Evolutionary conservation across 2,888 invertebrate species (phyloP).

Genomic region (Tinea semifulvella): DNA sequence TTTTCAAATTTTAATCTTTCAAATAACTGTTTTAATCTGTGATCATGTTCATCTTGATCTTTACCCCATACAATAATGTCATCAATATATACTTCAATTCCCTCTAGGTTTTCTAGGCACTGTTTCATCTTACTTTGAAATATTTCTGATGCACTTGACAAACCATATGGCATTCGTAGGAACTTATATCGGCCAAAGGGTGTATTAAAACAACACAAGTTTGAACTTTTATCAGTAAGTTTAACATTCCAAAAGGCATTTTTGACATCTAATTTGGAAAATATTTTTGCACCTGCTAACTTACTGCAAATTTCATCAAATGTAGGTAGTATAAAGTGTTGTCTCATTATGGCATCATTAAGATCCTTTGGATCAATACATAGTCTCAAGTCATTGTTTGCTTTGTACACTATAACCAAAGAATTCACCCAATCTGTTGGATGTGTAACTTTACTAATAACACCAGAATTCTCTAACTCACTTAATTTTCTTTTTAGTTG

Average conservation of each 20-base stretch:
- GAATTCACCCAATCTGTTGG: constrained; percentile 16
- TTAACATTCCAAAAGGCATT: constrained; percentile 24
- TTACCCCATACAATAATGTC: constrained; percentile 22
- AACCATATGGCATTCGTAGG: constrained; percentile 25
- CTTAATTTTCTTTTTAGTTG: neutral
- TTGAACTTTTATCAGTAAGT: constrained; percentile 22
- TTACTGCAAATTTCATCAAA: constrained; percentile 25
- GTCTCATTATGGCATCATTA: constrained; percentile 24
- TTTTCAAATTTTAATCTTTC: neutral
- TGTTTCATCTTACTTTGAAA: constrained; percentile 22
- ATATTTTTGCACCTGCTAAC: too few relatives aligned
- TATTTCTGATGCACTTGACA: constrained; percentile 25
- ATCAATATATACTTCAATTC: constrained; percentile 22
- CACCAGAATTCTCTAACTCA: neutral
- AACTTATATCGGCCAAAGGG: constrained; percentile 27
- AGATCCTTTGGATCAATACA: constrained; percentile 29
- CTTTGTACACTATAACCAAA: constrained; percentile 21
- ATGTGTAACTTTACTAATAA: constrained; percentile 2
- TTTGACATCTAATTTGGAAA: too few relatives aligned
- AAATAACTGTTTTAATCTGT: constrained; percentile 12
- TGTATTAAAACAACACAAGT: constrained; percentile 25
- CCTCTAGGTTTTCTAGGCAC: constrained; percentile 17
- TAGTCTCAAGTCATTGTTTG: constrained; percentile 21
- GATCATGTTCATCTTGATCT: constrained; percentile 19
- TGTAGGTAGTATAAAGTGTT: constrained; percentile 24